phyloP scores from a whole-genome alignment of 2,797 vertebrate genomes.

The Sparus aurata region DNA sequence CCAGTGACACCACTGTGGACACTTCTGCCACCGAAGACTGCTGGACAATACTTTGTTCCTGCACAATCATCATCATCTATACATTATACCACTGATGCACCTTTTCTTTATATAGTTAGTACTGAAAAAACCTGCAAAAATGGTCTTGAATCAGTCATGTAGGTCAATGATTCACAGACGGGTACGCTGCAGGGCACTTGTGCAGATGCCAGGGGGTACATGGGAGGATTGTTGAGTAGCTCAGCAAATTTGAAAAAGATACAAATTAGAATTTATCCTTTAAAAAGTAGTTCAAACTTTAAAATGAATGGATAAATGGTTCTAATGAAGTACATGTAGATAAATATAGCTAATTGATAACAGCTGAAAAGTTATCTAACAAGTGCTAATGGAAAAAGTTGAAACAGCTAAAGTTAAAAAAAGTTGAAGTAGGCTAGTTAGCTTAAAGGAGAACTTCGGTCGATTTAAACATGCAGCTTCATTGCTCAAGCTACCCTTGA shows the following conservation, averaged over 20 bases:
- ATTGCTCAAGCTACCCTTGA: too few relatives aligned
- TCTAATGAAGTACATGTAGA: too few relatives aligned
- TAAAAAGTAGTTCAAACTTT: too few relatives aligned
- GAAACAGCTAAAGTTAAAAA: too few relatives aligned
- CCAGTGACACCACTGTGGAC: conserved; percentile 28
- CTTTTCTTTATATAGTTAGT: background rate
- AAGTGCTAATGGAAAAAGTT: too few relatives aligned
- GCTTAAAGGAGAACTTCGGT: too few relatives aligned
- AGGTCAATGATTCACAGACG: conserved; percentile 13
- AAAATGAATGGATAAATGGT: too few relatives aligned
- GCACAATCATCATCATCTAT: conserved; percentile 1
- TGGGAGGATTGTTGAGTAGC: background rate
- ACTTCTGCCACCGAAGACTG: background rate
- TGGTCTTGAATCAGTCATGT: conserved; percentile 3
- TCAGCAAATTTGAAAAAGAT: background rate
- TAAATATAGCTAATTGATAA: too few relatives aligned
- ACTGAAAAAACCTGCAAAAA: background rate
- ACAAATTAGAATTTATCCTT: too few relatives aligned
- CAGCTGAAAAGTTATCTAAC: too few relatives aligned
- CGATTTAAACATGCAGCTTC: too few relatives aligned
- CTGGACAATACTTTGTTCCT: background rate
- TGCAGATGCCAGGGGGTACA: background rate
- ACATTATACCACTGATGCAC: background rate
- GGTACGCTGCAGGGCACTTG: background rate
- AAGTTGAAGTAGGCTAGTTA: too few relatives aligned